Evolutionary conservation across 2,113 vertebrate genomes (phyloP).

Genomic region (Symphodus melops): DNA sequence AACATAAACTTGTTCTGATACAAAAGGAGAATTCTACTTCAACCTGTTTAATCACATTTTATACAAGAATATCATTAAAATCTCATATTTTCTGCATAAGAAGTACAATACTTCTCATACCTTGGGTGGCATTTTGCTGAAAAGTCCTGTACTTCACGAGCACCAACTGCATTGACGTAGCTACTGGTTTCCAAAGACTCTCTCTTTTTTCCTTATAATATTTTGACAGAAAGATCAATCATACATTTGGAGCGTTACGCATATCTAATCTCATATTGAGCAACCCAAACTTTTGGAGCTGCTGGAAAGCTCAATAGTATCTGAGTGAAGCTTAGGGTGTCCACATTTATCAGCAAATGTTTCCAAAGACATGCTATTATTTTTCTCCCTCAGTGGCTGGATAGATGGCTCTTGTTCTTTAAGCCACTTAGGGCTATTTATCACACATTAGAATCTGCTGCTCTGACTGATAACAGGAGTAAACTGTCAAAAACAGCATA

Average conservation of each 20-base stretch:
- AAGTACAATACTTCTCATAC: too few relatives aligned
- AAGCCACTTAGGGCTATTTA: constrained; percentile 47
- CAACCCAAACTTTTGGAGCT: constrained; percentile 41
- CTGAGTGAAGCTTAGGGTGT: constrained; percentile 20
- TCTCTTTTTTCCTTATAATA: background rate
- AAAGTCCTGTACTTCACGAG: too few relatives aligned
- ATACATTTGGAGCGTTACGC: constrained; percentile 12
- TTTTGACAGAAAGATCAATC: constrained; percentile 16
- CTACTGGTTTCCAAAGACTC: too few relatives aligned
- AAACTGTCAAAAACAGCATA: constrained; percentile 31
- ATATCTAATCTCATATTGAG: constrained; percentile 63
- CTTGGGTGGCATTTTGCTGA: too few relatives aligned
- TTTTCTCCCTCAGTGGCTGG: constrained; percentile 32
- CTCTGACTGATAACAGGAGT: constrained; percentile 9
- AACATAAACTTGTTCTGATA: too few relatives aligned
- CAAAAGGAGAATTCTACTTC: too few relatives aligned
- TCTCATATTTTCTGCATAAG: too few relatives aligned
- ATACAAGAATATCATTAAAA: too few relatives aligned
- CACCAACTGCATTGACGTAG: too few relatives aligned
- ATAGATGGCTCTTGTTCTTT: constrained; percentile 36
- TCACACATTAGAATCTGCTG: constrained; percentile 26
- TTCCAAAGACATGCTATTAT: constrained; percentile 30
- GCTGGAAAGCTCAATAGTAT: constrained; percentile 26
- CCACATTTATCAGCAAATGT: constrained; percentile 40
- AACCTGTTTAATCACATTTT: too few relatives aligned